Percentiles rank a stretch among this genome's conserved stretches.
Conservation (phyloP, 2,797 vertebrate genomes). For the Arremon aurantiirostris region DNA sequence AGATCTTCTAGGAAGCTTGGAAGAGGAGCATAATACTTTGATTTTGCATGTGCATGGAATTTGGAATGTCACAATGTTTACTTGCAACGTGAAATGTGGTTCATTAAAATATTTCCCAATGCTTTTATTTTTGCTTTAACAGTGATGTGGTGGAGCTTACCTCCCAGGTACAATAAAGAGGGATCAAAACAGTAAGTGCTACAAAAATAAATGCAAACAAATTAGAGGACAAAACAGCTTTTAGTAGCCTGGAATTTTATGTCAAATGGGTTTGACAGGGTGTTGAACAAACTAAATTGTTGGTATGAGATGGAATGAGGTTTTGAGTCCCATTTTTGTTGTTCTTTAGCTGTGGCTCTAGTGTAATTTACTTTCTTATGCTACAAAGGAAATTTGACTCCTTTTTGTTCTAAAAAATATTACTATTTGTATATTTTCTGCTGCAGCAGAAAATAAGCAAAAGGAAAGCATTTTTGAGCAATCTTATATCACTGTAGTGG, state of each 20-base stretch:
- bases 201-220: conserved; percentile 27
- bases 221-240: background rate
- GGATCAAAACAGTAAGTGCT: background rate
- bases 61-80: background rate
- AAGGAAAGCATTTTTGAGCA: background rate
- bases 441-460: conserved; percentile 34
- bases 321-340: background rate
- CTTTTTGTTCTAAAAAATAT: background rate
- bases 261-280: conserved; percentile 37
- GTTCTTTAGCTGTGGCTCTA: conserved; percentile 31
- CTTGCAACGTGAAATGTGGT: background rate
- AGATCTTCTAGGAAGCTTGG: background rate
- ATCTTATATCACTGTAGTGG: background rate
- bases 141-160: background rate
- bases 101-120: background rate
- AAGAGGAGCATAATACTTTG: background rate
- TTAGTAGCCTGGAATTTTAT: conserved; percentile 38
- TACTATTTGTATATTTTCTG: background rate
- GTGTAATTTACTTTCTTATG: conserved; percentile 20
- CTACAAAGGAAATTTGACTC: background rate
- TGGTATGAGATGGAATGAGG: conserved; percentile 24
- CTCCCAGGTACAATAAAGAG: background rate
- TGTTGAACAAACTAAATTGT: conserved; percentile 52
- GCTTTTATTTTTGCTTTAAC: background rate
- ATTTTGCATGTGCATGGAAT: background rate